Percentiles rank a stretch among this genome's conserved stretches.
Evolutionary conservation across 2,888 invertebrate species (phyloP).

Genomic region (Yponomeuta plumbellus): DNA sequence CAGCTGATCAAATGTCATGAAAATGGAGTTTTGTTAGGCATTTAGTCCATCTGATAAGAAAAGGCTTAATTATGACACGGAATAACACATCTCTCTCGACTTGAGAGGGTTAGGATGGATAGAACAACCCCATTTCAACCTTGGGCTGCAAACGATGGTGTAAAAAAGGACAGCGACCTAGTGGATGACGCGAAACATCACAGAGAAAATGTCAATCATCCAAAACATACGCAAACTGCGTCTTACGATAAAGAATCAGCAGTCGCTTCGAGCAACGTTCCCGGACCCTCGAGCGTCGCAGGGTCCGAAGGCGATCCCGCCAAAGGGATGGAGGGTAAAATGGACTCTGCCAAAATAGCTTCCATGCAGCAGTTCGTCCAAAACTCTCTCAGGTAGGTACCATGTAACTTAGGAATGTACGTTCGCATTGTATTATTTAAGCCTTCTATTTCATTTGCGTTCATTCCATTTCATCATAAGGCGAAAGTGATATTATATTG

Average conservation of each 20-base stretch:
- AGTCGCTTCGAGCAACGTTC: slow-evolving; percentile 52
- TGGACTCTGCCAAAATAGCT: slow-evolving; percentile 68
- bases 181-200: slow-evolving; percentile 76
- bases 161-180: slow-evolving; percentile 67
- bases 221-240: slow-evolving; percentile 77
- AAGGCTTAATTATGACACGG: slow-evolving; percentile 62
- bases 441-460: not conserved
- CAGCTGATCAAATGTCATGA: slow-evolving; percentile 77
- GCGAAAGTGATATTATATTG: not conserved
- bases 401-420: slow-evolving; percentile 20
- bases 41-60: slow-evolving; percentile 55
- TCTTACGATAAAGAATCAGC: slow-evolving; percentile 74
- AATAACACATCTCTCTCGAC: slow-evolving; percentile 45
- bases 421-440: slow-evolving; percentile 17
- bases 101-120: slow-evolving; percentile 67
- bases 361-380: slow-evolving; percentile 80
- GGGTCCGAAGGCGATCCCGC: slow-evolving; percentile 44
- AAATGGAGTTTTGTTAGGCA: slow-evolving; percentile 77
- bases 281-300: slow-evolving; percentile 57
- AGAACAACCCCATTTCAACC: slow-evolving; percentile 72
- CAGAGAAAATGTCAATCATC: slow-evolving; percentile 76
- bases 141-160: slow-evolving; percentile 68
- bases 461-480: not conserved
- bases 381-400: slow-evolving; percentile 77
- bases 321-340: slow-evolving; percentile 52